Percentiles rank a stretch among this genome's conserved stretches.
Evolutionary conservation across 2,113 vertebrate species (phyloP).

Genomic region (Takifugu bimaculatus): DNA sequence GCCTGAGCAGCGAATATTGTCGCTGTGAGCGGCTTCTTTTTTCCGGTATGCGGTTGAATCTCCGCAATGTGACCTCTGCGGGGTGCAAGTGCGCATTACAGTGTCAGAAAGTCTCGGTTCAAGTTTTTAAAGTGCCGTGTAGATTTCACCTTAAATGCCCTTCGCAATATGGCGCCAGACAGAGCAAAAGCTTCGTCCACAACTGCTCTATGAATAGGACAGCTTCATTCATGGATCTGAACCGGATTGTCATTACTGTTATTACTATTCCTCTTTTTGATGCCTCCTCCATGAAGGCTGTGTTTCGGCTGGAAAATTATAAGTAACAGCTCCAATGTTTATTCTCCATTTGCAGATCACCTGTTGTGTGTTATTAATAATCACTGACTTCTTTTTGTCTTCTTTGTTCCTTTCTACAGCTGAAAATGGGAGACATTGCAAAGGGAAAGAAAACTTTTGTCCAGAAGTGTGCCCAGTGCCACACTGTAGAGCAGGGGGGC

Average conservation of each 20-base stretch:
- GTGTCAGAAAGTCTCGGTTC: background rate
- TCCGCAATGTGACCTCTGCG: slow-evolving; percentile 6
- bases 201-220: slow-evolving; percentile 1
- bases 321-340: background rate
- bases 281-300: too few relatives aligned
- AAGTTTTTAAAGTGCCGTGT: background rate
- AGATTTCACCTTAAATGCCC: slow-evolving; percentile 36
- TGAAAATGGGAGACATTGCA: slow-evolving; percentile 72
- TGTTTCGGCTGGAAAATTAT: background rate
- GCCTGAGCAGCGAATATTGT: background rate
- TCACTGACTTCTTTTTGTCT: background rate
- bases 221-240: background rate
- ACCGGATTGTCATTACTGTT: too few relatives aligned
- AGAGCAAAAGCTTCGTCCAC: background rate
- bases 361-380: background rate
- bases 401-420: slow-evolving; percentile 16
- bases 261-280: too few relatives aligned
- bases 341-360: background rate
- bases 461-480: slow-evolving; percentile 82
- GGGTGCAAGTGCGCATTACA: background rate
- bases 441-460: slow-evolving; percentile 81
- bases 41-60: background rate
- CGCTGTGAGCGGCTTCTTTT: background rate
- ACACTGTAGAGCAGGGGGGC: slow-evolving; percentile 76
- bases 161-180: slow-evolving; percentile 32